Base-by-base conservation (phyloP, 2,113 vertebrate species). In the Gyps fulvus region DNA sequence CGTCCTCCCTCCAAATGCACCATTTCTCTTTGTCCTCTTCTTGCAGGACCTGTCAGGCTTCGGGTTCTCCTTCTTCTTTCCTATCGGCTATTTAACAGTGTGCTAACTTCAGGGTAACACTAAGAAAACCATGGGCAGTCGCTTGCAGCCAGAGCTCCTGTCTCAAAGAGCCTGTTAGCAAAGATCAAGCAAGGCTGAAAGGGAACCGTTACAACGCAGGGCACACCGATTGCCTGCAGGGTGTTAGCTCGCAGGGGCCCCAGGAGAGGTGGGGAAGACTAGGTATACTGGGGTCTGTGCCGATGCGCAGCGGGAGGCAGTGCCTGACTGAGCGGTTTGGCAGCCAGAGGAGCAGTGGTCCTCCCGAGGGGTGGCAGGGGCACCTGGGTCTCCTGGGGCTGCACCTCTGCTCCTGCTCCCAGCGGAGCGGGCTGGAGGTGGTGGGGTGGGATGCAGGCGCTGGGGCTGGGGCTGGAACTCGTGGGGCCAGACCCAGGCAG, bases 331-430 rank as follows among this genome's bases (percentile, higher is more conserved):
- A 1, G 42, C 5, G 14, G 7, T 4, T 20, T 7, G 6, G 65
- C 16, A 58, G 36, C 26, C 0, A 0, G 26, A 19, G 26, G n/a
- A 34, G 47, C 59, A 14, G n/a, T 3, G 38, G 13, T 34, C 16
- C 3, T 27, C 26, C 47, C 1, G 1, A 22, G 34, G 1, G 4
- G 9, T 13, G 70, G 59, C 59, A 69, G 43, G 55, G 54, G 49
- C 54, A 58, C 9, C 10, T 10, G 29, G 49, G 34, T 7, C 25
- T 47, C 40, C 34, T 16, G 42, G 82, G 86, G 29, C 82, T 83
- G 50, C 71, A 43, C 11, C 4, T 13, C 7, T n/a, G 36, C 69
- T 27, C 47, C 40, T 13, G 47, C 1, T 3, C 13, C 69, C 72
- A 36, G n/a, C 40, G 29, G 45, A 23, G 52, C 2, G 1, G 43